A percentile compares a stretch with the other conserved stretches of the same genome.
Conservation (phyloP, 2,888 invertebrate genomes). For the Epirrhoe alternata region DNA sequence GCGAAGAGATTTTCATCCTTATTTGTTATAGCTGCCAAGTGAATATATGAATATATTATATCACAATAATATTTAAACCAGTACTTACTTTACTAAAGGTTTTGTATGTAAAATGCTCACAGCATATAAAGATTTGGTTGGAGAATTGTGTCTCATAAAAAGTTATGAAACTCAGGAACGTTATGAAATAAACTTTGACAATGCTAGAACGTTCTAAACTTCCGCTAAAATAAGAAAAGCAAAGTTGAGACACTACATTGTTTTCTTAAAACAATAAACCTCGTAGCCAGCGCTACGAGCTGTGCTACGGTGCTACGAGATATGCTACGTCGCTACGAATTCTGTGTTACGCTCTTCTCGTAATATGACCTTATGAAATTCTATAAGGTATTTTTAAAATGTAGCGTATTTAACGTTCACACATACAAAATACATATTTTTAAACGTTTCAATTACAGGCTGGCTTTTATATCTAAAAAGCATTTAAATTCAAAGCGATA, state of each 20-base stretch:
- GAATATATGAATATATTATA: too few species aligned
- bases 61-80: not conserved
- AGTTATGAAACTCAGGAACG: not conserved
- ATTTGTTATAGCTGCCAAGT: too few species aligned
- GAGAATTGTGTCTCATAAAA: not conserved
- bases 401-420: too few species aligned
- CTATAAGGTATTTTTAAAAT: slow-evolving; percentile 29
- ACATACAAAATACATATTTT: slow-evolving; percentile 12
- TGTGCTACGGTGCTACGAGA: slow-evolving; percentile 30
- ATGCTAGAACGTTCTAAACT: not conserved
- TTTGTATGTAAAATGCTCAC: not conserved
- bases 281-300: slow-evolving; percentile 6
- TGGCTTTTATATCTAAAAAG: not conserved
- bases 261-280: slow-evolving; percentile 10
- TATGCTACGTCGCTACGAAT: slow-evolving; percentile 21
- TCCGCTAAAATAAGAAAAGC: not conserved
- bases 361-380: slow-evolving; percentile 36
- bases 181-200: not conserved
- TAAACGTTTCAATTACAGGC: slow-evolving; percentile 4
- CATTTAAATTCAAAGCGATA: not conserved
- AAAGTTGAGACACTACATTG: not conserved
- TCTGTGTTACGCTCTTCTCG: slow-evolving; percentile 18
- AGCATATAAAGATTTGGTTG: not conserved
- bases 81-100: not conserved
- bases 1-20: too few species aligned